Conservation (phyloP, 23 tunicate species). For the Ascidia mentula region DNA sequence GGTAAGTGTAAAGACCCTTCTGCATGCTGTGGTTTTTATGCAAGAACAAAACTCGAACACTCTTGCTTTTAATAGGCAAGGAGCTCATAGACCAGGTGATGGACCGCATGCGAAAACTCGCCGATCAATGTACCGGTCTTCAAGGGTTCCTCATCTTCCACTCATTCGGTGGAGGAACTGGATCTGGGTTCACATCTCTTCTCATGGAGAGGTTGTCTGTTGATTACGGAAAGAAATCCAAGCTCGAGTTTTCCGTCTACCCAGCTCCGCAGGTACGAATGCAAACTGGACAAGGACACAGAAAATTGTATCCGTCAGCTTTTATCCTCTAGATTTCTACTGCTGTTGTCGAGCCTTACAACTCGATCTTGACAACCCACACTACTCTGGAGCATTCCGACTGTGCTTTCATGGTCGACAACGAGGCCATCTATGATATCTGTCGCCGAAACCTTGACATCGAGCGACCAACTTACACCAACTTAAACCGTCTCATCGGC, state of each 20-base stretch:
- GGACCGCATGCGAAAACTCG: constrained; percentile 37
- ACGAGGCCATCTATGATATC: constrained; percentile 99
- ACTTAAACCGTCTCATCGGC: constrained; percentile 90
- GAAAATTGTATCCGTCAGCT: too few species aligned
- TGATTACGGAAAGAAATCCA: constrained; percentile 58
- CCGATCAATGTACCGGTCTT: constrained; percentile 49
- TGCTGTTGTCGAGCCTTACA: constrained; percentile 14
- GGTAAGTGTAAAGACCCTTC: constrained; percentile 19
- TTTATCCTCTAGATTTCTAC: constrained; percentile 18
- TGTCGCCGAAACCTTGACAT: constrained; percentile 93
- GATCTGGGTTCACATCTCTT: constrained; percentile 53
- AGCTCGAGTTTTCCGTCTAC: constrained; percentile 44
- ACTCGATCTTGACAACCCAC: too few species aligned
- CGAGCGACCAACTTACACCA: constrained; percentile 96
- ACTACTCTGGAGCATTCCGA: constrained; percentile 5
- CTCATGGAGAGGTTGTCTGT: constrained; percentile 57
- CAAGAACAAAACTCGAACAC: too few species aligned
- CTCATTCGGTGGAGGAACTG: constrained; percentile 46
- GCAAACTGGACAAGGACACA: too few species aligned
- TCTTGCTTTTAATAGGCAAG: constrained; percentile 23
- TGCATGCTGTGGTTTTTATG: too few species aligned
- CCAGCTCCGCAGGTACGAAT: constrained; percentile 51
- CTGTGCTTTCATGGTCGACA: constrained; percentile 38
- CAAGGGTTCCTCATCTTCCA: constrained; percentile 54
- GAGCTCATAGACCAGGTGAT: constrained; percentile 30